Percentiles rank a stretch among this genome's conserved stretches.
phyloP scores from a whole-genome alignment of 2,113 vertebrate species.

The Isurus oxyrinchus region DNA sequence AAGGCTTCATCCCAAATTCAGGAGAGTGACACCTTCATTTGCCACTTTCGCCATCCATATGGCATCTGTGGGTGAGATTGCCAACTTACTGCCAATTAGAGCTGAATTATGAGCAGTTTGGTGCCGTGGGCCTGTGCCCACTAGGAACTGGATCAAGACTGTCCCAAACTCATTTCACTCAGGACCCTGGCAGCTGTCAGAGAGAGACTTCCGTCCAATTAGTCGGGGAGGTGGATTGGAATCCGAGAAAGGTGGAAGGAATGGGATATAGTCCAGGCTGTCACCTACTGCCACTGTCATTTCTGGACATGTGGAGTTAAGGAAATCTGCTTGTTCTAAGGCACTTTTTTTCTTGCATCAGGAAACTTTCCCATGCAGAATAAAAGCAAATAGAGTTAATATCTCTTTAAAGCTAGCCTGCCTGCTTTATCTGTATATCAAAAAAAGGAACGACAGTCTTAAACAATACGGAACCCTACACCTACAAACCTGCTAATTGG shows the following conservation, averaged over 20 bases:
- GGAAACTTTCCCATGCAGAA: background rate
- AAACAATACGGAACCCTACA: conserved; percentile 42
- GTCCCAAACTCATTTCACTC: background rate
- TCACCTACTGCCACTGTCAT: background rate
- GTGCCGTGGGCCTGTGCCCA: background rate
- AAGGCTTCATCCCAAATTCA: background rate
- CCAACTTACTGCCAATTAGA: conserved; percentile 27
- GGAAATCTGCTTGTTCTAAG: background rate
- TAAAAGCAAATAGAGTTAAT: background rate
- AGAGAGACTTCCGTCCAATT: background rate
- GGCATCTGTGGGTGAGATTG: background rate
- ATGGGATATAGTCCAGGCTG: background rate
- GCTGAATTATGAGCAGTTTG: conserved; percentile 4
- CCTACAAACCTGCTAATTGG: conserved; percentile 46
- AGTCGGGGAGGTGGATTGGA: background rate
- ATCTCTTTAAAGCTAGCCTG: background rate
- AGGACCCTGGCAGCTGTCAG: background rate
- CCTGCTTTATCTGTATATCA: background rate
- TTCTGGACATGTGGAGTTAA: background rate
- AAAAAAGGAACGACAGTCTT: background rate
- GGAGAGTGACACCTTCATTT: conserved; percentile 18
- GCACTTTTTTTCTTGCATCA: background rate
- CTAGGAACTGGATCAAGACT: background rate
- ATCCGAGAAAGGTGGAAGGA: background rate
- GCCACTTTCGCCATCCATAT: background rate